These are phyloP conservation scores for Drosophila nigritarsus DNA, from an alignment of 2,888 invertebrate genomes.

Conservation along the genomic window DNA sequence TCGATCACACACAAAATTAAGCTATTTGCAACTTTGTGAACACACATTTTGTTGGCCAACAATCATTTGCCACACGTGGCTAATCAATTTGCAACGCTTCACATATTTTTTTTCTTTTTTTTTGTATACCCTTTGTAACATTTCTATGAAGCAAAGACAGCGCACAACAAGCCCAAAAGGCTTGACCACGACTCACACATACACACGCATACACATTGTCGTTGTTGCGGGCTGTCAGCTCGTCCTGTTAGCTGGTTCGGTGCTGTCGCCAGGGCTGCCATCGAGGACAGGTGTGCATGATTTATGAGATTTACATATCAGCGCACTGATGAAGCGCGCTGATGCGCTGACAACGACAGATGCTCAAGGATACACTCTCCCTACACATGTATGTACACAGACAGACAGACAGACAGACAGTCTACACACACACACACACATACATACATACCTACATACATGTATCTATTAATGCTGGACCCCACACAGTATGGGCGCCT, in stretches of 20 bases:
- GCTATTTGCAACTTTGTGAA: slow-evolving; percentile 18
- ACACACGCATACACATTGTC: slow-evolving; percentile 2
- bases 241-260: slow-evolving; percentile 26
- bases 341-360: slow-evolving; percentile 76
- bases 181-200: slow-evolving; percentile 53
- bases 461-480: not conserved
- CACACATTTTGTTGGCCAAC: slow-evolving; percentile 33
- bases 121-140: not conserved
- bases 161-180: slow-evolving; percentile 28
- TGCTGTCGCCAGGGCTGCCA: slow-evolving; percentile 47
- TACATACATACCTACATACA: not conserved
- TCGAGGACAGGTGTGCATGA: slow-evolving; percentile 83
- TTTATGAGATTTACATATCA: slow-evolving; percentile 83
- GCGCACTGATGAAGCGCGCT: slow-evolving; percentile 79
- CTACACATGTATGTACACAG: slow-evolving; percentile 6
- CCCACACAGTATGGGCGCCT: not conserved
- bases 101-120: slow-evolving; percentile 4
- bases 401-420: not conserved
- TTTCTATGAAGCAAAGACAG: slow-evolving; percentile 25
- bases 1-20: not conserved
- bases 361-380: slow-evolving; percentile 29
- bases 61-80: slow-evolving; percentile 59
- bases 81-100: slow-evolving; percentile 67
- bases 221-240: slow-evolving; percentile 15
- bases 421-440: not conserved